Conservation (phyloP, 2,888 invertebrate genomes). For the Cremastinae sp. region DNA sequence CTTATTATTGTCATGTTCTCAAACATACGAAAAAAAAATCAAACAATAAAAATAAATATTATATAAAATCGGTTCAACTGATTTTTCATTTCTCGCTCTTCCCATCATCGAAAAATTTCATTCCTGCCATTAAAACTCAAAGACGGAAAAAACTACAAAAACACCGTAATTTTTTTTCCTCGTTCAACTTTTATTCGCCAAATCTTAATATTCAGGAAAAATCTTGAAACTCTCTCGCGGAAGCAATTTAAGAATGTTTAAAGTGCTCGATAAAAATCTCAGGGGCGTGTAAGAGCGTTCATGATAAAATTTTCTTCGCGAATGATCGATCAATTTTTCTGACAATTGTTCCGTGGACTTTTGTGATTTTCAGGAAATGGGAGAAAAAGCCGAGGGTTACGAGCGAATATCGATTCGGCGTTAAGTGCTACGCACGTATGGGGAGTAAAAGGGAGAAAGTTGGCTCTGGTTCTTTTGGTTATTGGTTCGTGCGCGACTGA, state of each 20-base stretch:
- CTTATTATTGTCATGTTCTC: background rate
- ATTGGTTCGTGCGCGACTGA: slow-evolving; percentile 35
- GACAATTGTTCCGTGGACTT: background rate
- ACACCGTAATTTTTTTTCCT: too few species aligned
- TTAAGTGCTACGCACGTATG: background rate
- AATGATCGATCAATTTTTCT: slow-evolving; percentile 1
- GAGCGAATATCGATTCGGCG: background rate
- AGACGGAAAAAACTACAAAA: too few species aligned
- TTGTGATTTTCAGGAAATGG: background rate
- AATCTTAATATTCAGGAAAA: too few species aligned
- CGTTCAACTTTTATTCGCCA: too few species aligned
- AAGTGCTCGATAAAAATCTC: background rate
- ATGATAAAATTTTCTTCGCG: slow-evolving; percentile 27
- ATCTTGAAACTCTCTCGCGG: background rate
- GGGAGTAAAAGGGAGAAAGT: slow-evolving; percentile 6
- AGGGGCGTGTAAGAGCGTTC: background rate
- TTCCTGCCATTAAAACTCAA: too few species aligned
- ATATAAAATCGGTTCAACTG: background rate
- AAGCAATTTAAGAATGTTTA: background rate
- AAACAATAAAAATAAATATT: too few species aligned
- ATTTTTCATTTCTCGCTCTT: too few species aligned
- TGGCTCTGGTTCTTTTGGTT: slow-evolving; percentile 34
- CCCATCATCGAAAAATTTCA: too few species aligned
- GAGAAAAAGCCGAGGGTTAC: background rate
- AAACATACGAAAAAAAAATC: background rate